Evolutionary conservation across 1,140 invertebrate genomes (phyloP), one percentile per base, ranked within the genome.

Genomic region (Leguminivora glycinivorella): DNA sequence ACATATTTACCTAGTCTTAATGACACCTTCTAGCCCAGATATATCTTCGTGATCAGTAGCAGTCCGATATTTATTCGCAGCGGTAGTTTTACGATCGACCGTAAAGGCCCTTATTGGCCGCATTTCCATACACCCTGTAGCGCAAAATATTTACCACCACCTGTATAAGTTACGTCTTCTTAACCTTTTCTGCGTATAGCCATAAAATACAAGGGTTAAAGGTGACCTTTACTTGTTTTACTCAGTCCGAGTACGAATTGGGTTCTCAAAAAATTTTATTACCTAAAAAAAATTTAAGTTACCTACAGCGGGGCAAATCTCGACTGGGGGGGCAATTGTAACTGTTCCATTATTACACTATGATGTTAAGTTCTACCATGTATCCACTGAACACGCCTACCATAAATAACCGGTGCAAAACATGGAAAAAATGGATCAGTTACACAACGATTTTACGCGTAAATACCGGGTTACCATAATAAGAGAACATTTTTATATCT

Each of bases 51-150:
- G 12, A 26, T 25, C 56, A 26, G 56, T n/a, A 60, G 24, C 56
- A 31, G 58, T 14, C 58, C 29, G 58, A 63, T 63, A 63, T 63
- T 63, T 63, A 63, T 63, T 63, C 58, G 25, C 58, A 29, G 14
- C 58, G 26, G 58, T 63, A 63, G 58, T 63, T 63, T 63, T 63
- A 63, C 58, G 58, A 29, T 29, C 58, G 25, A 31, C 58, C 58
- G 58, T 63, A 63, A 63, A 63, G n/a, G 58, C 58, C 26, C 58
- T 63, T 63, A 63, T 63, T 63, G 58, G 58, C 58, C 58, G 26
- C 58, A 63, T 63, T 63, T 63, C 25, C 58, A 63, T 63, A 63
- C 25, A 29, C 58, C 25, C n/a, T 17, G 25, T 63, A 63, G 26
- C 58, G 58, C 26, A 63, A 63, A 63, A 63, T 63, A 63, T 63